A percentile compares a stretch with the other conserved stretches of the same genome.
Conservation (phyloP, 2,888 invertebrate genomes). For the Troides oblongomaculatus region DNA sequence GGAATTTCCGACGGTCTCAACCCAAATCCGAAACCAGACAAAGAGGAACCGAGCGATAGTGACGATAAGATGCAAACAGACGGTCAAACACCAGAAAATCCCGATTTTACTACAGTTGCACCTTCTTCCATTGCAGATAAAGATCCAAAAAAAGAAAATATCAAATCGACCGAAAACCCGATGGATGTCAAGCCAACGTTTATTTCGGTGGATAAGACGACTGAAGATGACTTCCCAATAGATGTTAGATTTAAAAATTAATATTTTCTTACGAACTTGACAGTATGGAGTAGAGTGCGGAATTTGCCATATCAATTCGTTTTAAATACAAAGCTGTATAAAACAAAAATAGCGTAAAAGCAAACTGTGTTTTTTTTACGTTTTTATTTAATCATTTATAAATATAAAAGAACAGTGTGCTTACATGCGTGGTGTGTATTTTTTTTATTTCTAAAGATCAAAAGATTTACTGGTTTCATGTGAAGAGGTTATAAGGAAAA, state of each 20-base stretch:
- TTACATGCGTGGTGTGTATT: no score
- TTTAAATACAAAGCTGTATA: no score
- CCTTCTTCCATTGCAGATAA: slow-evolving; percentile 1
- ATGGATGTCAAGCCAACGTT: slow-evolving; percentile 2
- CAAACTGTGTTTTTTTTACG: no score
- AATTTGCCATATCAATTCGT: no score
- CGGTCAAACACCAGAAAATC: no score
- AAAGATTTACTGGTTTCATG: neutral
- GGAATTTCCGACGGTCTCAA: slow-evolving; percentile 9
- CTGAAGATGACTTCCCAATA: slow-evolving; percentile 16
- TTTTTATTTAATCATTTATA: no score
- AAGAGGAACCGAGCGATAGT: neutral
- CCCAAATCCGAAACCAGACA: neutral
- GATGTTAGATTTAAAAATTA: slow-evolving; percentile 19
- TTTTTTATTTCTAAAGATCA: neutral
- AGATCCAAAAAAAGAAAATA: neutral
- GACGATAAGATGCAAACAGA: no score
- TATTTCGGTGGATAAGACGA: slow-evolving; percentile 6
- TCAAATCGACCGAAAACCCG: neutral
- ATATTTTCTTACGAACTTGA: neutral
- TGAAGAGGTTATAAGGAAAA: neutral
- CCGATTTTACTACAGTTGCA: neutral
- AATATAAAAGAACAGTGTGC: no score
- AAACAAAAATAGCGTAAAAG: no score
- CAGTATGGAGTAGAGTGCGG: neutral